These are phyloP conservation scores for Polydrusus tereticollis DNA, from an alignment of 2,888 invertebrate genomes.

Conservation along the genomic window DNA sequence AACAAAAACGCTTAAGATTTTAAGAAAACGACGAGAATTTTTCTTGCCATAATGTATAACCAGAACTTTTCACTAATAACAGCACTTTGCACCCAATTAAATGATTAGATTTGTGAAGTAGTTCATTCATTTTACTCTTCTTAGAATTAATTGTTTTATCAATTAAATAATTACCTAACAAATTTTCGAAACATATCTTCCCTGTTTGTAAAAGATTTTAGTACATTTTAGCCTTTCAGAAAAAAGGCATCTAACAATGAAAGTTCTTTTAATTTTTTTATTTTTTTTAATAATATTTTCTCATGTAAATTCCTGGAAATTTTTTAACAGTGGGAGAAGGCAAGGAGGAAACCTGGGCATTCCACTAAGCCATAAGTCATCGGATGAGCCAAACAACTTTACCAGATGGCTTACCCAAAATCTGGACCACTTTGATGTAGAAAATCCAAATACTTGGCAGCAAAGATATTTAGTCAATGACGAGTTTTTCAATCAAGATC, in stretches of 20 bases:
- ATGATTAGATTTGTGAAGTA: no score
- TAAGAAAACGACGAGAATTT: no score
- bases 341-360: conserved; percentile 67
- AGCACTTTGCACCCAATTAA: no score
- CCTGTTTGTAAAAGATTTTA: neutral
- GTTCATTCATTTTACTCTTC: no score
- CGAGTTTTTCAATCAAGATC: conserved; percentile 74
- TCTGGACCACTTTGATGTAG: conserved; percentile 86
- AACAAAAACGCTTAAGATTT: no score
- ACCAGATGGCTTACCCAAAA: conserved; percentile 86
- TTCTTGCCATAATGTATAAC: no score
- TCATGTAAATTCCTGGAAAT: conserved; percentile 52
- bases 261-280: neutral
- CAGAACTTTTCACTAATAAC: no score
- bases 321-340: conserved; percentile 60
- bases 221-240: neutral
- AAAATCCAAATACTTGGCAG: conserved; percentile 79
- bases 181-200: no score
- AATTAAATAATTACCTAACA: no score
- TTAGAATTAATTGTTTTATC: no score
- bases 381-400: no score
- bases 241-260: neutral
- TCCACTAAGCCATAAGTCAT: neutral
- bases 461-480: conserved; percentile 89
- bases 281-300: neutral